phyloP scores from a whole-genome alignment of 2,113 vertebrate species.

The Caracal caracal region DNA sequence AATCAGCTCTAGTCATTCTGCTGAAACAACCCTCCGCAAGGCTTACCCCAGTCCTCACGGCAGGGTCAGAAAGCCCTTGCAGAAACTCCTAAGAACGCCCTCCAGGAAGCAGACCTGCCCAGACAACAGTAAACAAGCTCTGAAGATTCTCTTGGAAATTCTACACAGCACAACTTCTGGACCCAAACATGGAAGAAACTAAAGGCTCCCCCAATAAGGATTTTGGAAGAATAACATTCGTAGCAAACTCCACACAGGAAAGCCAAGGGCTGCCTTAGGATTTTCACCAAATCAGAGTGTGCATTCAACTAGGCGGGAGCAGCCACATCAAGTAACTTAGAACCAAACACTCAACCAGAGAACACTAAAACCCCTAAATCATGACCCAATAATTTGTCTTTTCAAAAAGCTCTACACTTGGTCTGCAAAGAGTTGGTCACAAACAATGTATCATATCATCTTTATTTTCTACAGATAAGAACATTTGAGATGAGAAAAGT shows the following conservation, averaged over 20 bases:
- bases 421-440: neutral
- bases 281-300: neutral
- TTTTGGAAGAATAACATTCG: neutral
- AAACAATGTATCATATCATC: neutral
- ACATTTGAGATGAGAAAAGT: neutral
- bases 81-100: neutral
- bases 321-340: neutral
- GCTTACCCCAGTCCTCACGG: neutral
- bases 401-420: neutral
- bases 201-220: neutral
- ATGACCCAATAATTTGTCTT: neutral
- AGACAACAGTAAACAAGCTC: neutral
- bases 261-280: neutral
- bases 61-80: neutral
- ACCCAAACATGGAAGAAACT: neutral
- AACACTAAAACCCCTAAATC: neutral
- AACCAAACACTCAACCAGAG: constrained; percentile 23
- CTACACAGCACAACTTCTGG: neutral
- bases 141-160: constrained; percentile 3
- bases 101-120: neutral
- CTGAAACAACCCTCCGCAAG: neutral
- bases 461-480: constrained; percentile 14
- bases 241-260: neutral
- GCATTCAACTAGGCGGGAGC: neutral
- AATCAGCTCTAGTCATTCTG: neutral